Percentiles rank a stretch among this genome's conserved stretches.
phyloP scores from a whole-genome alignment of 35 echinoderm and acorn worm species.

The Holothuria glaberrima region DNA sequence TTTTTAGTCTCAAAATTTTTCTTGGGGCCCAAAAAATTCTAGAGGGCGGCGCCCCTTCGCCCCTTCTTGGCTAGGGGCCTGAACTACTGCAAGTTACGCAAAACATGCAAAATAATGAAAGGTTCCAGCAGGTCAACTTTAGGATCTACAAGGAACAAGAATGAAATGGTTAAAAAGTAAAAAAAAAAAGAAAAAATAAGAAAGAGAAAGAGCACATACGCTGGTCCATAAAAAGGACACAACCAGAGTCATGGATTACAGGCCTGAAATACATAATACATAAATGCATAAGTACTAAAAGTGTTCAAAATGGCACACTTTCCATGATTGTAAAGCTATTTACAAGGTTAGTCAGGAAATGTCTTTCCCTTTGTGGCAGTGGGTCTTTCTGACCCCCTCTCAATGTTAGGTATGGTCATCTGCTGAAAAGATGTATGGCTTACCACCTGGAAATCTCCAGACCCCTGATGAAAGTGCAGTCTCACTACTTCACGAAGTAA shows the following conservation, averaged over 20 bases:
- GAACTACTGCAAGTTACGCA: neutral
- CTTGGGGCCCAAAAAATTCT: too few species aligned
- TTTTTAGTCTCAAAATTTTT: too few species aligned
- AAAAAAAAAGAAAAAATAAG: neutral
- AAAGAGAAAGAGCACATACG: neutral
- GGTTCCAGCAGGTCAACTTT: neutral
- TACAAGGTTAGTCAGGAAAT: neutral
- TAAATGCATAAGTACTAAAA: neutral
- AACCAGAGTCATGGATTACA: conserved; percentile 1
- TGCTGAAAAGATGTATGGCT: neutral
- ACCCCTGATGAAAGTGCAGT: neutral
- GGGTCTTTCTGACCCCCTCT: neutral
- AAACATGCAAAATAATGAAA: neutral
- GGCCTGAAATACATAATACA: neutral
- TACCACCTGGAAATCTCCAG: too few species aligned
- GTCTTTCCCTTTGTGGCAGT: neutral
- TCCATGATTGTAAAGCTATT: neutral
- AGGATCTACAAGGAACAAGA: neutral
- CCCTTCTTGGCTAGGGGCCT: too few species aligned
- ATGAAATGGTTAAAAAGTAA: neutral
- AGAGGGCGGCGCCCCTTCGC: too few species aligned
- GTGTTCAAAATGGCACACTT: neutral
- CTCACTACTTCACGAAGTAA: neutral
- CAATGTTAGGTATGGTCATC: neutral
- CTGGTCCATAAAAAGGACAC: neutral